phyloP scores from a whole-genome alignment of 2,888 invertebrate species.

The Eucera pruinosa region DNA sequence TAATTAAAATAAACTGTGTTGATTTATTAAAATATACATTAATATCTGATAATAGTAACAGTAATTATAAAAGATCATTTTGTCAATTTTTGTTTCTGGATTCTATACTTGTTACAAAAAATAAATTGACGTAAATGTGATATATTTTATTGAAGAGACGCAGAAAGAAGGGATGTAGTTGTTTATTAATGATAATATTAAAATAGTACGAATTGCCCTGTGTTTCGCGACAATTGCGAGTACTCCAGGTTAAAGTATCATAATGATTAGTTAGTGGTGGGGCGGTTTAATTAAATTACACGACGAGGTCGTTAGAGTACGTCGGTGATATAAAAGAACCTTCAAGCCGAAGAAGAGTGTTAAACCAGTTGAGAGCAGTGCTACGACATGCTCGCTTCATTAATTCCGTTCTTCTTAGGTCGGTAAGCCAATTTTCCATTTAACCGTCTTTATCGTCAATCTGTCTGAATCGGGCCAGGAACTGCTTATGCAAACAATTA shows the following conservation, averaged over 20 bases:
- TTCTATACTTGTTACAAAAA: not conserved
- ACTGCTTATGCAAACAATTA: slow-evolving; percentile 29
- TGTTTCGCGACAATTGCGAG: slow-evolving; percentile 13
- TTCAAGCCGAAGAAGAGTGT: slow-evolving; percentile 60
- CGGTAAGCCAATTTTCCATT: slow-evolving; percentile 58
- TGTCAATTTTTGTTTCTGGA: too few relatives aligned
- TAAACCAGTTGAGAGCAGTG: slow-evolving; percentile 61
- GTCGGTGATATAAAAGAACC: slow-evolving; percentile 66
- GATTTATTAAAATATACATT: too few relatives aligned
- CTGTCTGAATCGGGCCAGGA: slow-evolving; percentile 28
- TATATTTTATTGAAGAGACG: not conserved
- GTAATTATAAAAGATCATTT: too few relatives aligned
- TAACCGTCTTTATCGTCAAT: slow-evolving; percentile 44
- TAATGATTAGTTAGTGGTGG: slow-evolving; percentile 40
- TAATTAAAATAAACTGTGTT: too few relatives aligned
- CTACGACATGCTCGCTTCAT: slow-evolving; percentile 62
- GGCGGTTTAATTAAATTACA: slow-evolving; percentile 60
- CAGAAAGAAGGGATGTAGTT: not conserved
- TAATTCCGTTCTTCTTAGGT: slow-evolving; percentile 70
- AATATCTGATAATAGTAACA: too few relatives aligned
- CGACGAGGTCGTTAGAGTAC: slow-evolving; percentile 50
- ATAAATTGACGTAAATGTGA: not conserved
- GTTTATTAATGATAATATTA: not conserved
- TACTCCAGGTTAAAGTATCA: slow-evolving; percentile 20
- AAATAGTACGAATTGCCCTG: not conserved